Evolutionary conservation across 1,140 invertebrate genomes (phyloP), one percentile per base, ranked within the genome.

Genomic region (Popillia japonica): DNA sequence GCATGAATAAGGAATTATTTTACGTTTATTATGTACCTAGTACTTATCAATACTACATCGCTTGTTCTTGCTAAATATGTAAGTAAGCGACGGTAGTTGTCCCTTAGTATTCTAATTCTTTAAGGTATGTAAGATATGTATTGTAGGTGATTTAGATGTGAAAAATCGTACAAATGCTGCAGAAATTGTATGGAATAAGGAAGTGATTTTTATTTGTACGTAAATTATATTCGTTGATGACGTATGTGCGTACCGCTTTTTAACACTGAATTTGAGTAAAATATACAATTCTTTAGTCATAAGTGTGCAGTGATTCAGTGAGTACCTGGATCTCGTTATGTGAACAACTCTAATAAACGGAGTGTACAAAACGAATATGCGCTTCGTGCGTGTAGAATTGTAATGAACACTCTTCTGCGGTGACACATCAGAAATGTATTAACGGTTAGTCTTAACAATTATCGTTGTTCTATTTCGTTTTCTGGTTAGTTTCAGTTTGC

Each of bases 381-480:
- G 22, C 20, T 20, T 20, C 11, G 20, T 68, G 48, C 14, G 61
- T 68, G 61, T 34, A 34, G 61, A 27, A 68, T 55, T n/a, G 48
- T 68, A 68, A 68, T 68, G 11, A 9, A 27, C 61, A 22, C 22
- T 68, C 22, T 68, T 68, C 61, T 68, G 61, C 20, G 22, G 20
- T 68, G 17, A 68, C 22, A 22, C 61, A 68, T 68, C 61, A 68
- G 27, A 68, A 68, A 22, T 68, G 61, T 68, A 27, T 27, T 68
- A 68, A 34, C 22, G 22, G 61, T 68, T 68, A 23, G 17, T 17
- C 22, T 68, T 68, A 68, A 68, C 61, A 68, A 68, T 68, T 68
- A 27, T 68, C 20, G 61, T 14, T 14, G 17, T 68, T 68, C 22
- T 14, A 22, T 68, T 20, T 27, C 11, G 20, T 68, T 68, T 68